phyloP scores from a whole-genome alignment of 1,140 invertebrate species.

The Carcinoscorpius rotundicauda region DNA sequence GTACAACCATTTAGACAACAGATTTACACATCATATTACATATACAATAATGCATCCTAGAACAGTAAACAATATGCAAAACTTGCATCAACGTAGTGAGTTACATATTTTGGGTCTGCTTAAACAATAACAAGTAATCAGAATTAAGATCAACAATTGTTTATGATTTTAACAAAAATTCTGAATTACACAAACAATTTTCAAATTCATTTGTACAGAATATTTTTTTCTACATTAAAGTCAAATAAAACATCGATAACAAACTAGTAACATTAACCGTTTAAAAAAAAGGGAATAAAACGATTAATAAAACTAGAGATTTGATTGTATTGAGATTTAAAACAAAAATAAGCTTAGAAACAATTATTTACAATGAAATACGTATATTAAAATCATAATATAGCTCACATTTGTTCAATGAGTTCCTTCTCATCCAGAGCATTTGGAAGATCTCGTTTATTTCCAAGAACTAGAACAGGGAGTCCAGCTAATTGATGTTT shows the following conservation, averaged over 20 bases:
- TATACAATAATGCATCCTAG: too few relatives aligned
- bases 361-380: not conserved
- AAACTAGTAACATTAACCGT: not conserved
- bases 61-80: too few relatives aligned
- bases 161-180: too few relatives aligned
- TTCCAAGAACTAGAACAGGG: slow-evolving; percentile 92
- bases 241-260: not conserved
- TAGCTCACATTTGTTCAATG: slow-evolving; percentile 88
- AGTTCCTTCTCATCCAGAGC: slow-evolving; percentile 94
- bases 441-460: slow-evolving; percentile 91
- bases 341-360: not conserved
- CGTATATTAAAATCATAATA: too few relatives aligned
- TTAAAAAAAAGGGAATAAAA: not conserved
- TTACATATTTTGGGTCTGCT: too few relatives aligned
- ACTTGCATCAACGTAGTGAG: too few relatives aligned
- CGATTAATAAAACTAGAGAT: not conserved
- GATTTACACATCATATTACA: too few relatives aligned
- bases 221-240: not conserved
- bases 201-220: too few relatives aligned
- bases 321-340: not conserved
- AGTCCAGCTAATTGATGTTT: slow-evolving; percentile 94
- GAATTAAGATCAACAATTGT: too few relatives aligned
- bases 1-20: too few relatives aligned
- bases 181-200: too few relatives aligned
- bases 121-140: too few relatives aligned